Base-by-base conservation (phyloP, 2,888 invertebrate species). In the Acheta domesticus region DNA sequence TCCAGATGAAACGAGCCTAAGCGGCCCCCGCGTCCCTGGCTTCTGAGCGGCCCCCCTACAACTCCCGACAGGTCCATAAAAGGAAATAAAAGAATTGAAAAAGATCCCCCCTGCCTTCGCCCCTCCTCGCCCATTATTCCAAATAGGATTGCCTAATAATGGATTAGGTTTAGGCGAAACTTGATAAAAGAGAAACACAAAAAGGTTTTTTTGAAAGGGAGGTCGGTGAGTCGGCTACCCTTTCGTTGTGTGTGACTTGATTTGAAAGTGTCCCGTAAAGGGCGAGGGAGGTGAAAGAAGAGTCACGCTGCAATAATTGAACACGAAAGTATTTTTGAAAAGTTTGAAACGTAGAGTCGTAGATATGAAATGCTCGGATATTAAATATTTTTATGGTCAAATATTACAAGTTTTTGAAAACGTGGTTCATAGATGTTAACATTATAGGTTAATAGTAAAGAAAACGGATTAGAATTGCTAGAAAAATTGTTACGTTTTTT, bases 81-180 rank as follows among this genome's bases (percentile, higher is more conserved):
- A 62, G 62, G 62, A n/a, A 62, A 62, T 62, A 62, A 62, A 62
- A 62, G 62, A 62, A 62, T 62, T 62, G 62, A 62, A 62, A 62
- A 62, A 62, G 62, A 62, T 62, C n/a, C 62, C 62, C n/a, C 62
- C 62, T 5, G 36, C 62, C 62, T 62, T 16, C 62, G 11, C 62
- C n/a, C 62, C n/a, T n/a, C n/a, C 62, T 4, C 16, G 62, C 62
- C 62, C 62, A 62, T 62, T 62, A 62, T 62, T n/a, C 16, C 62
- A 62, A 62, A 62, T 62, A 62, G 62, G 62, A 62, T 62, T 62
- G 62, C 62, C 62, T 62, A 62, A 62, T 19, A 62, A 62, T 62
- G 62, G 62, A 62, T 62, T 62, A 62, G 62, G 62, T 62, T 62
- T 62, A 62, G 62, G 16, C 62, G 62, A 62, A 62, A 62, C 62